Conservation (phyloP, 2,113 vertebrate genomes). For the Lampris megalopsis region DNA sequence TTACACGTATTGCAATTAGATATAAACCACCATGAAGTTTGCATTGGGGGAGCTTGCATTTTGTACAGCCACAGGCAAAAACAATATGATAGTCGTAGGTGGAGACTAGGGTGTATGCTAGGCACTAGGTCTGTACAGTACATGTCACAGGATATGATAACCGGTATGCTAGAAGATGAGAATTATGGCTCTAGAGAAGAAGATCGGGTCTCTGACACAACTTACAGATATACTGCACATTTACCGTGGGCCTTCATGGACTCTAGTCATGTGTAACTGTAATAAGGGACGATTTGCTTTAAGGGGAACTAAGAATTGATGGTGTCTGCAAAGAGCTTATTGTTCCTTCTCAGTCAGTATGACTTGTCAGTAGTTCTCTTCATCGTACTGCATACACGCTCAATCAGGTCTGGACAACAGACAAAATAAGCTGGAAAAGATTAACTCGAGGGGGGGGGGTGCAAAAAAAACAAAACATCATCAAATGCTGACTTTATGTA, state of each 20-base stretch:
- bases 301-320: not conserved
- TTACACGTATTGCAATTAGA: constrained; percentile 61
- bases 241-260: not conserved
- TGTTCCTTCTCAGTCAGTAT: not conserved
- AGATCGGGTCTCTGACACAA: constrained; percentile 37
- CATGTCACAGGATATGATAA: constrained; percentile 38
- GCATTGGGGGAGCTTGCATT: constrained; percentile 55
- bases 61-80: constrained; percentile 63
- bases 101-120: constrained; percentile 61
- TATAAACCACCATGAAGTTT: constrained; percentile 60
- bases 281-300: constrained; percentile 2
- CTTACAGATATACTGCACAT: constrained; percentile 14
- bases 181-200: constrained; percentile 24
- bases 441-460: not conserved
- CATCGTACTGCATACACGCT: not conserved
- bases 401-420: constrained; percentile 4
- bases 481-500: not conserved
- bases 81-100: constrained; percentile 56
- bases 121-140: constrained; percentile 73
- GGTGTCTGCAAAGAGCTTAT: not conserved
- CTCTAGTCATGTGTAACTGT: not conserved
- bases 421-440: not conserved
- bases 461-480: not conserved
- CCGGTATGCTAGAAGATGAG: constrained; percentile 2
- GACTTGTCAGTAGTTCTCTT: not conserved